A percentile compares a stretch with the other conserved stretches of the same genome.
phyloP scores from a whole-genome alignment of 2,888 invertebrate species.

The Frankliniella fusca region DNA sequence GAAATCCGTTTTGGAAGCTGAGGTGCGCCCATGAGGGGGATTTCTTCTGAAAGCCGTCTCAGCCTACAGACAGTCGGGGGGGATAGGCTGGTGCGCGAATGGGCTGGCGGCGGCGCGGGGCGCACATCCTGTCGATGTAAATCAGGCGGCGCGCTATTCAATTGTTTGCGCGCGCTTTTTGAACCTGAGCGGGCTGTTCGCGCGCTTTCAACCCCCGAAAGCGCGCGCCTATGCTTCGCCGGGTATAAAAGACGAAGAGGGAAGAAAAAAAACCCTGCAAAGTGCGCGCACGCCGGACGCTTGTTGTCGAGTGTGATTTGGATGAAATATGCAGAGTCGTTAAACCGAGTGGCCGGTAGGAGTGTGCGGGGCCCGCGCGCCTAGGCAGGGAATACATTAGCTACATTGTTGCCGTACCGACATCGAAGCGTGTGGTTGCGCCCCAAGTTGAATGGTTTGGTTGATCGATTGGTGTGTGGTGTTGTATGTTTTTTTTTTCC shows the following conservation, averaged over 20 bases:
- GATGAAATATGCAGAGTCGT: conserved; percentile 4
- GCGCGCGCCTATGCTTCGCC: background rate
- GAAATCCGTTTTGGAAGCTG: no score
- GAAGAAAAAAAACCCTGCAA: no score
- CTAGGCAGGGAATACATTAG: background rate
- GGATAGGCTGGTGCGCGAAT: no score
- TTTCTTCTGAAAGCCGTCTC: no score
- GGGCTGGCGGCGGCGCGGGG: no score
- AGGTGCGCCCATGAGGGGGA: no score
- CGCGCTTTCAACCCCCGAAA: background rate
- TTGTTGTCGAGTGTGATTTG: background rate
- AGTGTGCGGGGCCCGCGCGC: no score
- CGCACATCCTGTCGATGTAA: no score
- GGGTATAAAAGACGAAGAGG: background rate
- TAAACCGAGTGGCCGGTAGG: background rate
- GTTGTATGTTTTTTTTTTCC: no score
- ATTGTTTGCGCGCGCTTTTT: background rate
- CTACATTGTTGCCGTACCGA: background rate
- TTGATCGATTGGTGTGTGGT: no score
- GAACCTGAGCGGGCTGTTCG: background rate
- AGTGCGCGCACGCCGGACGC: background rate
- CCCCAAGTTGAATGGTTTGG: no score
- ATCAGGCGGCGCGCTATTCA: background rate
- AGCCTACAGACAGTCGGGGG: no score
- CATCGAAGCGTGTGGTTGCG: background rate